phyloP scores from a whole-genome alignment of 2,888 invertebrate species.

The Plutella xylostella region DNA sequence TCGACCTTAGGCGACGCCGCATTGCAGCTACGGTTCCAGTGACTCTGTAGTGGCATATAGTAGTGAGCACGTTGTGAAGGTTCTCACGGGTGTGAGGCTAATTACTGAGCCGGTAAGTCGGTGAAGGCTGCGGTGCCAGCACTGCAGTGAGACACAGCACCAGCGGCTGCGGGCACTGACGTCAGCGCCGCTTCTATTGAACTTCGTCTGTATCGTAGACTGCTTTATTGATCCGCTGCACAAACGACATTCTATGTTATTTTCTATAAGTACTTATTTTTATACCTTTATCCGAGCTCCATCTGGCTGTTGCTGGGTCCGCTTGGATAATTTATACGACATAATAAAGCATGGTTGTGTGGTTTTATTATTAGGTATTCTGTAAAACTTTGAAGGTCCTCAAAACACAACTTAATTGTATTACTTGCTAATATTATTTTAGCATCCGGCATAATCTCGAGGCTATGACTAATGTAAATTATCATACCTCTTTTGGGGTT shows the following conservation, averaged over 20 bases:
- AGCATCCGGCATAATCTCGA: too few species aligned
- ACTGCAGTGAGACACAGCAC: conserved; percentile 36
- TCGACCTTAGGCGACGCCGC: conserved; percentile 8
- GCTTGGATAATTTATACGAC: too few species aligned
- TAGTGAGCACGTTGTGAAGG: conserved; percentile 29
- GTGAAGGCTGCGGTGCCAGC: conserved; percentile 56
- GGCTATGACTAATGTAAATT: too few species aligned
- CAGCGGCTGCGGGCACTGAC: conserved; percentile 37
- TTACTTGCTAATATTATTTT: too few species aligned
- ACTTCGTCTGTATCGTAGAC: conserved; percentile 36
- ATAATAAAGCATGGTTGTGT: too few species aligned
- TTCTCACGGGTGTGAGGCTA: conserved; percentile 42
- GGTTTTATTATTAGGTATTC: too few species aligned
- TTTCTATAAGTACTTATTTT: too few species aligned
- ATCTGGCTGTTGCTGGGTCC: too few species aligned
- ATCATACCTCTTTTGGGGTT: too few species aligned
- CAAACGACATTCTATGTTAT: conserved; percentile 31
- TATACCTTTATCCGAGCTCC: too few species aligned
- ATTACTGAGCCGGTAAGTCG: conserved; percentile 59
- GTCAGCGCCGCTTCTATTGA: conserved; percentile 52
- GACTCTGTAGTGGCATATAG: background rate
- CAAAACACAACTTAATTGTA: too few species aligned
- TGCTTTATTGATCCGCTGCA: conserved; percentile 60
- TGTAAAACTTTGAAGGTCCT: too few species aligned
- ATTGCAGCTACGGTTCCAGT: conserved; percentile 4